Evolutionary conservation across 2,797 vertebrate genomes (phyloP).

Genomic region (Danio jaintianensis): DNA sequence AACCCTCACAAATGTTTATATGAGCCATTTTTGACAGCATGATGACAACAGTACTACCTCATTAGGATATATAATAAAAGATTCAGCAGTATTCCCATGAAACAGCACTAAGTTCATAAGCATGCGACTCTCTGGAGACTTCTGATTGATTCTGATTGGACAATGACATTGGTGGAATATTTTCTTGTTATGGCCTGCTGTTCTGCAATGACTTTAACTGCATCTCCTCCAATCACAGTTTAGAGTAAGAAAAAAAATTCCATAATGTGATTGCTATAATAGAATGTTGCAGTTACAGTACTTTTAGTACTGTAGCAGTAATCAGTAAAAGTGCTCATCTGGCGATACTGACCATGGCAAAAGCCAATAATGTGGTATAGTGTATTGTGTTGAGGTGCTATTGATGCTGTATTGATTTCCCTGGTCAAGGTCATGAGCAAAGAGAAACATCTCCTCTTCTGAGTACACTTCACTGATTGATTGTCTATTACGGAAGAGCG

Average conservation of each 20-base stretch:
- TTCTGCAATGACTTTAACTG: not conserved
- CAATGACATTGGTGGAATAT: not conserved
- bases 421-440: conserved; percentile 34
- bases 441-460: conserved; percentile 27
- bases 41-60: not conserved
- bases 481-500: conserved; percentile 45
- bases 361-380: not conserved
- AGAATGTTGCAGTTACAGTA: not conserved
- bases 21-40: no score
- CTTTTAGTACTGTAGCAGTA: not conserved
- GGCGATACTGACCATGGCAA: conserved; percentile 23
- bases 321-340: conserved; percentile 28
- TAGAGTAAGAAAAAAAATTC: not conserved
- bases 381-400: conserved; percentile 15
- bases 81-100: not conserved
- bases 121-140: not conserved
- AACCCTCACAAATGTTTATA: no score
- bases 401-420: conserved; percentile 23
- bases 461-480: conserved; percentile 46
- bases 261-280: not conserved
- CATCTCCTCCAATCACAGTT: not conserved
- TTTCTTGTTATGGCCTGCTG: not conserved
- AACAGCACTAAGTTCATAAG: not conserved
- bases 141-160: not conserved
- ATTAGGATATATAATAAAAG: not conserved